These are phyloP conservation scores for Scrobipalpa costella DNA, from an alignment of 2,888 invertebrate species.

Conservation along the genomic window DNA sequence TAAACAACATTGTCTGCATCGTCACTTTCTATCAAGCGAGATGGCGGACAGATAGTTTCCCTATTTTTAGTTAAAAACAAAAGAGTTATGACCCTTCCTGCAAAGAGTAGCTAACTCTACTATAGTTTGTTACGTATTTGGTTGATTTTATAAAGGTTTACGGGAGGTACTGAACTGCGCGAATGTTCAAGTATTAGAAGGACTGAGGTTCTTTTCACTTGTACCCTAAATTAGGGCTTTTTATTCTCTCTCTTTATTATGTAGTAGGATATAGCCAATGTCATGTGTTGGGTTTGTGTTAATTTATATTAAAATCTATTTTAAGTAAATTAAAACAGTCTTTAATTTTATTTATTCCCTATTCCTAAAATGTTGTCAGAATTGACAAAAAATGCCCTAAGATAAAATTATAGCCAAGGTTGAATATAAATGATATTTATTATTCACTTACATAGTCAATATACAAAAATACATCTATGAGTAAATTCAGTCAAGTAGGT, in stretches of 20 bases:
- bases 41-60: too few species aligned
- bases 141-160: slow-evolving; percentile 32
- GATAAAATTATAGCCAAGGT: neutral
- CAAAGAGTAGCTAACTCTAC: too few species aligned
- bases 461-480: slow-evolving; percentile 58
- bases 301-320: slow-evolving; percentile 79
- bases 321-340: slow-evolving; percentile 50
- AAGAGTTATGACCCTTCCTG: too few species aligned
- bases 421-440: neutral
- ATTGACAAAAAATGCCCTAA: too few species aligned
- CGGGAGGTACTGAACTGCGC: slow-evolving; percentile 46
- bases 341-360: slow-evolving; percentile 33
- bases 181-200: slow-evolving; percentile 75
- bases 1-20: too few species aligned
- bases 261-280: slow-evolving; percentile 70
- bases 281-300: slow-evolving; percentile 79
- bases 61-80: too few species aligned
- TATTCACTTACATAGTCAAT: neutral
- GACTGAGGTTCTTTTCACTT: slow-evolving; percentile 77
- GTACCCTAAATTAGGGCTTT: slow-evolving; percentile 82
- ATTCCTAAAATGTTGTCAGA: neutral
- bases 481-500: slow-evolving; percentile 52
- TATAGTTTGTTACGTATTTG: slow-evolving; percentile 40
- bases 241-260: slow-evolving; percentile 70
- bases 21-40: too few species aligned